Percentiles rank a stretch among this genome's conserved stretches.
These are phyloP conservation scores for Aradus depressus DNA, from an alignment of 2,888 invertebrate species.

Conservation along the genomic window DNA sequence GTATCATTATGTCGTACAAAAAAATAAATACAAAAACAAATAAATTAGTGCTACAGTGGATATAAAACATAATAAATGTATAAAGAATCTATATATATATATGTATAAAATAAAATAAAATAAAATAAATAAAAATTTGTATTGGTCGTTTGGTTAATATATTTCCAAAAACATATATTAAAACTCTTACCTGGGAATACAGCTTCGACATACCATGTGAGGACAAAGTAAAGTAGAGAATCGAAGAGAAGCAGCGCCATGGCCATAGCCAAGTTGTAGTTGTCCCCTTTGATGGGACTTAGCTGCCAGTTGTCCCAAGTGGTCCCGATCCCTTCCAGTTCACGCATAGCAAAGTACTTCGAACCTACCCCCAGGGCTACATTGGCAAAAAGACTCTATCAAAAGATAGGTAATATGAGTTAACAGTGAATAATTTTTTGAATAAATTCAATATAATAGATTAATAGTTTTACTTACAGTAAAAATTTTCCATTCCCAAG, in stretches of 20 bases:
- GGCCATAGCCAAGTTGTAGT: slow-evolving; percentile 49
- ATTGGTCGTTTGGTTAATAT: neutral
- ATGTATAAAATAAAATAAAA: neutral
- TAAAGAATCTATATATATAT: neutral
- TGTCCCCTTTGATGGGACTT: slow-evolving; percentile 47
- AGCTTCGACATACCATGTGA: slow-evolving; percentile 49
- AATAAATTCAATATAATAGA: neutral
- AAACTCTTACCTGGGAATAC: slow-evolving; percentile 43
- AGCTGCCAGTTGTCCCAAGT: slow-evolving; percentile 50
- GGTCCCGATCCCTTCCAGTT: slow-evolving; percentile 56
- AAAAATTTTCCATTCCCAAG: slow-evolving; percentile 7
- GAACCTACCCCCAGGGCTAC: slow-evolving; percentile 72
- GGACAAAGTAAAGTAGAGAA: slow-evolving; percentile 40
- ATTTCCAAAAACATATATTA: neutral
- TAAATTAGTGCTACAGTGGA: too few relatives aligned
- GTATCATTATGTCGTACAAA: too few relatives aligned
- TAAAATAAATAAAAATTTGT: neutral
- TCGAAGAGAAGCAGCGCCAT: slow-evolving; percentile 61
- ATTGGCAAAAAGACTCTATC: slow-evolving; percentile 63
- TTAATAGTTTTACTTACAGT: slow-evolving; percentile 5
- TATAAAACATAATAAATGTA: neutral
- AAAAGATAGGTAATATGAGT: neutral
- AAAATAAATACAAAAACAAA: too few relatives aligned
- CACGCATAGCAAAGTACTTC: slow-evolving; percentile 57
- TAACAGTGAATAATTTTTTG: neutral